These are phyloP conservation scores for Arctia plantaginis DNA, from an alignment of 2,888 invertebrate genomes.

Conservation along the genomic window DNA sequence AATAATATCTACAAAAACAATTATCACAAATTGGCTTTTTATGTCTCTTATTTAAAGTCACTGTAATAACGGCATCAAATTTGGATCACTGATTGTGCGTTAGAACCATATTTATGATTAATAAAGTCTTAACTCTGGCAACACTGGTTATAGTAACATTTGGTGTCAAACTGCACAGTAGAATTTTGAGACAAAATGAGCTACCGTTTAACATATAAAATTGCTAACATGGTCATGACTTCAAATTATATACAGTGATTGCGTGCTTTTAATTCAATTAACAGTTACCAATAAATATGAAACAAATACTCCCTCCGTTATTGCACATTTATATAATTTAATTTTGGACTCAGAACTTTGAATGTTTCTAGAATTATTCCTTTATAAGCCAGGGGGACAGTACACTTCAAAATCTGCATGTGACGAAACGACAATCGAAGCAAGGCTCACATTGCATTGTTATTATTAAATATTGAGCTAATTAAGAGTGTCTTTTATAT, in stretches of 20 bases:
- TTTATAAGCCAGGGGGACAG: slow-evolving; percentile 19
- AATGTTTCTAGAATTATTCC: slow-evolving; percentile 22
- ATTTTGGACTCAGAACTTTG: slow-evolving; percentile 29
- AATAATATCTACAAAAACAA: not conserved
- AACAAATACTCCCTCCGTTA: slow-evolving; percentile 42
- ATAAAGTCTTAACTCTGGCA: not conserved
- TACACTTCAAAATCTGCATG: slow-evolving; percentile 22
- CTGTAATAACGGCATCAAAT: not conserved
- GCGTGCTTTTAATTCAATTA: slow-evolving; percentile 24
- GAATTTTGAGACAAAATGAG: slow-evolving; percentile 32
- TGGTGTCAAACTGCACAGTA: slow-evolving; percentile 8
- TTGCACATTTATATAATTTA: slow-evolving; percentile 47
- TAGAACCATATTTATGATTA: not conserved
- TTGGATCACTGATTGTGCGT: not conserved
- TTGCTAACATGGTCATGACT: slow-evolving; percentile 22
- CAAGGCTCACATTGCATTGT: not conserved
- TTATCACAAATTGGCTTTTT: not conserved
- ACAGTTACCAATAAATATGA: slow-evolving; percentile 27
- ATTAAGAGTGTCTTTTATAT: not conserved
- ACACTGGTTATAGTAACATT: slow-evolving; percentile 23
- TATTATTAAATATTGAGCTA: too few relatives aligned
- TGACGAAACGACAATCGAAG: not conserved
- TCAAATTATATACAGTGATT: slow-evolving; percentile 39
- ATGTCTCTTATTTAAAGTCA: not conserved
- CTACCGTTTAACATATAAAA: slow-evolving; percentile 36